Conservation (phyloP, 2,797 vertebrate species). For the Oreortyx pictus region DNA sequence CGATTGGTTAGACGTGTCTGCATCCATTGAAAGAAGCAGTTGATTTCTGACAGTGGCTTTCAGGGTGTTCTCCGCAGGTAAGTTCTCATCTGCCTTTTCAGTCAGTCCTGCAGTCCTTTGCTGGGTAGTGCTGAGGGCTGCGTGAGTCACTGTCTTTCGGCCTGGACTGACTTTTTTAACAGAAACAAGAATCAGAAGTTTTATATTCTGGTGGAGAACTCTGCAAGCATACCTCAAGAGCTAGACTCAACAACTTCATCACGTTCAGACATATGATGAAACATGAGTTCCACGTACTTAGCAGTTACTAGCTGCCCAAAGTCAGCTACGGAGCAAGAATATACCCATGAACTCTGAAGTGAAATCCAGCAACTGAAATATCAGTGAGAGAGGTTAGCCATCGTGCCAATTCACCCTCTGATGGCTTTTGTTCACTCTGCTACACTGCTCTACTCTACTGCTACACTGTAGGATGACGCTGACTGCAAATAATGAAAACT, state of each 20-base stretch:
- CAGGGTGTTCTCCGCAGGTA: constrained; percentile 70
- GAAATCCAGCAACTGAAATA: background rate
- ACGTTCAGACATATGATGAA: background rate
- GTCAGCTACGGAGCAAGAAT: background rate
- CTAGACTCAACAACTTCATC: background rate
- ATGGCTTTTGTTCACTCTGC: background rate
- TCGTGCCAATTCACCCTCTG: background rate
- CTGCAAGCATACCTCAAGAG: background rate
- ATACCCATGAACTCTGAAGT: background rate
- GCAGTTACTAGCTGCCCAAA: fast-evolving
- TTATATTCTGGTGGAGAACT: background rate
- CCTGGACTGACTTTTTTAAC: constrained; percentile 83
- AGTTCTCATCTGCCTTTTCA: constrained; percentile 44
- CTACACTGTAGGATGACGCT: background rate
- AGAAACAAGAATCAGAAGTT: background rate
- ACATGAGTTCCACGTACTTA: background rate
- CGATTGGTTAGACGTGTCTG: constrained; percentile 65
- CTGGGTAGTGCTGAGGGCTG: constrained; percentile 47
- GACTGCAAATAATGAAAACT: background rate
- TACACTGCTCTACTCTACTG: background rate
- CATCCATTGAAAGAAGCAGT: constrained; percentile 22
- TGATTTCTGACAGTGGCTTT: constrained; percentile 70
- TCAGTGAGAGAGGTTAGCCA: background rate
- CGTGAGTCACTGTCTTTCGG: constrained; percentile 83
- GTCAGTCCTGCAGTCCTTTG: constrained; percentile 55